These are phyloP conservation scores for Zonitis immaculata DNA, from an alignment of 2,888 invertebrate species.

Conservation along the genomic window DNA sequence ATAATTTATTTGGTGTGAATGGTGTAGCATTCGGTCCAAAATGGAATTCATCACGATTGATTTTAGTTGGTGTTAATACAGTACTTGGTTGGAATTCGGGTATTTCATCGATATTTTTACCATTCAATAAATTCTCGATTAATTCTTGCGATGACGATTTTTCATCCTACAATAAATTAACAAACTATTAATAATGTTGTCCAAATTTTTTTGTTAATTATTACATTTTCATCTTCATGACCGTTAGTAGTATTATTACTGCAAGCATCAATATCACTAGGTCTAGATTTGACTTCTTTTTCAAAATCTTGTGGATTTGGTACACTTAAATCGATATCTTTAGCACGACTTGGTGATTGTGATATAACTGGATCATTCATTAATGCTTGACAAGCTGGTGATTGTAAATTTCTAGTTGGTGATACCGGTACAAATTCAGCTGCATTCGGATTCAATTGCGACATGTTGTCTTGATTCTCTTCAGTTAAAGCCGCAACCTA, in stretches of 20 bases:
- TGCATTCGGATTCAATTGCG: constrained; percentile 78
- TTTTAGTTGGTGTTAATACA: constrained; percentile 28
- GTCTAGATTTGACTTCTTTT: constrained; percentile 59
- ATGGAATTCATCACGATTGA: constrained; percentile 53
- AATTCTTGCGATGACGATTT: constrained; percentile 41
- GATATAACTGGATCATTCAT: constrained; percentile 53
- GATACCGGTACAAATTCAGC: constrained; percentile 76
- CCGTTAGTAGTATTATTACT: constrained; percentile 59
- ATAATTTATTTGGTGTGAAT: constrained; percentile 40
- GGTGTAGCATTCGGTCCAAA: constrained; percentile 59
- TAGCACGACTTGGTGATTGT: constrained; percentile 69
- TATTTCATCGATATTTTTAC: constrained; percentile 47
- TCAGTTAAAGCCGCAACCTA: constrained; percentile 38
- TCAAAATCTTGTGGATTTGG: constrained; percentile 61
- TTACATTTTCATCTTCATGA: constrained; percentile 44
- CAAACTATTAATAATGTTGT: not conserved
- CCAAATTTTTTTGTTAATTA: constrained; percentile 13
- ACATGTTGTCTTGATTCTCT: constrained; percentile 61
- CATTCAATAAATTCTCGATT: constrained; percentile 46
- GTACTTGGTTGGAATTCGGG: constrained; percentile 43
- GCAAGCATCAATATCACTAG: constrained; percentile 55
- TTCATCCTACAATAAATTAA: constrained; percentile 30
- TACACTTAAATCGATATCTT: constrained; percentile 54
- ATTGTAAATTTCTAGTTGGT: constrained; percentile 53
- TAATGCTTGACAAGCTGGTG: constrained; percentile 43